Percentiles rank a stretch among this genome's conserved stretches.
These are phyloP conservation scores for Rhodeus uyekii DNA, from an alignment of 2,797 vertebrate species.

Conservation along the genomic window DNA sequence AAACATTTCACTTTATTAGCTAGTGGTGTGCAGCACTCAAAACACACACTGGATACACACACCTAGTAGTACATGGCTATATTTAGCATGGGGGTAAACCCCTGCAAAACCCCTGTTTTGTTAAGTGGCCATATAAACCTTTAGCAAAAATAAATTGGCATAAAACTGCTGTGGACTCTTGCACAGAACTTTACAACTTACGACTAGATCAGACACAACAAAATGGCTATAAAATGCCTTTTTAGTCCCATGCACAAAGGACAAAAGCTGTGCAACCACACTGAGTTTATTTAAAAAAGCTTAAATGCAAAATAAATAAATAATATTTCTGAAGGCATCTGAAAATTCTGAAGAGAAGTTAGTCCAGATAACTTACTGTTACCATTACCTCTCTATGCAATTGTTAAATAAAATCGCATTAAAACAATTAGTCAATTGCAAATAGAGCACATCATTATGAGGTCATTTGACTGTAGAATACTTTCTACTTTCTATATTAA, in stretches of 20 bases:
- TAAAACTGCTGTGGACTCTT: background rate
- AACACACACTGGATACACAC: constrained; percentile 5
- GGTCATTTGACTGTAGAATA: too few relatives aligned
- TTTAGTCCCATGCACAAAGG: constrained; percentile 14
- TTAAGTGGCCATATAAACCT: constrained; percentile 6
- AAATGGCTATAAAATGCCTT: constrained; percentile 1
- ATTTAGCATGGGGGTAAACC: background rate
- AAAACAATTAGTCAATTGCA: background rate
- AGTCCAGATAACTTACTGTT: background rate
- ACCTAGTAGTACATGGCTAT: background rate
- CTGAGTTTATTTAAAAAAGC: background rate
- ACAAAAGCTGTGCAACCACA: background rate
- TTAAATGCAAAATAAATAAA: background rate
- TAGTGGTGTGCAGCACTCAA: background rate
- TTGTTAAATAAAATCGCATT: background rate
- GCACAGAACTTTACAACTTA: background rate
- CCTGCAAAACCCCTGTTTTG: background rate
- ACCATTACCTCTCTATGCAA: background rate
- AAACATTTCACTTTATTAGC: too few relatives aligned
- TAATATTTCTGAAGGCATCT: too few relatives aligned
- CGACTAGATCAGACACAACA: background rate
- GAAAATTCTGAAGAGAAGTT: background rate
- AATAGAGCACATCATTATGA: background rate
- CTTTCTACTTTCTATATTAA: too few relatives aligned
- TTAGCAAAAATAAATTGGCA: constrained; percentile 23